phyloP scores from a whole-genome alignment of 1,140 invertebrate species.

The Acromyrmex charruanus region DNA sequence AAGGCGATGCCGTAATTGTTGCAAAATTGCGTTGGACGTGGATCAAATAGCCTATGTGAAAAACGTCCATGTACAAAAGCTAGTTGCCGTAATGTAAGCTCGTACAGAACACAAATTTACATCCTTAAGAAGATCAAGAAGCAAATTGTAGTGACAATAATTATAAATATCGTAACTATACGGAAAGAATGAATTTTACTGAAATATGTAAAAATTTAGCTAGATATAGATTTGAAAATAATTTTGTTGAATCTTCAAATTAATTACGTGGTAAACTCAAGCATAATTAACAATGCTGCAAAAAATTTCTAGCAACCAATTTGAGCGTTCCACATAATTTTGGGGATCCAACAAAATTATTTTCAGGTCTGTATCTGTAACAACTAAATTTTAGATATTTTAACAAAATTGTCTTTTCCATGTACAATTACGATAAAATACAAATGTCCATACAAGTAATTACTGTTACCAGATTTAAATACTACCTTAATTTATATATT shows the following conservation, averaged over 20 bases:
- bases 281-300: no score
- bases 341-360: no score
- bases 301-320: no score
- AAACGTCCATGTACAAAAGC: not conserved
- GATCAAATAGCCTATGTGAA: not conserved
- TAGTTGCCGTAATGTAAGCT: not conserved
- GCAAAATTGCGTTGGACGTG: not conserved
- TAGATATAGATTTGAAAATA: no score
- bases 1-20: conserved; percentile 25
- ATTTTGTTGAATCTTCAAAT: no score
- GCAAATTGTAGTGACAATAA: not conserved
- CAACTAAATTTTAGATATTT: no score
- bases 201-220: no score
- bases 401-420: no score
- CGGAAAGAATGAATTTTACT: no score
- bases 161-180: not conserved
- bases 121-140: not conserved
- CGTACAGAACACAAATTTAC: not conserved
- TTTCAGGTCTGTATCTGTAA: no score
- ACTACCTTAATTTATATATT: not conserved
- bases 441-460: not conserved
- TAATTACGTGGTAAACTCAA: no score
- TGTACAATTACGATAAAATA: not conserved
- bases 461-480: not conserved
- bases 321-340: no score